These are phyloP conservation scores for Spisula solida DNA, from an alignment of 2,888 invertebrate genomes.

Conservation along the genomic window DNA sequence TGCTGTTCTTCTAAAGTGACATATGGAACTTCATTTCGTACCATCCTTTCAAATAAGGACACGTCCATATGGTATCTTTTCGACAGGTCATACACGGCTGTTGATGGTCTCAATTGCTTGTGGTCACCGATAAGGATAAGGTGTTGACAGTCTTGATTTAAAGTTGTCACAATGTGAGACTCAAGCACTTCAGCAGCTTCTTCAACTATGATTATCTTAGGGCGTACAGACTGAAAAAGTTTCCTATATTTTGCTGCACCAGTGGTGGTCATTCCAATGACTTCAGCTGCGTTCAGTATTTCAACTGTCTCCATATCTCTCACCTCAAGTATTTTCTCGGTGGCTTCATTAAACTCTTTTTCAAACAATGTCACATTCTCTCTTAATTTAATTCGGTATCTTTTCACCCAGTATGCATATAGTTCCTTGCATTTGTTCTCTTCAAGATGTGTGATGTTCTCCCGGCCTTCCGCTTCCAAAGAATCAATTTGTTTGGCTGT, in stretches of 20 bases:
- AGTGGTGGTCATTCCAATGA: slow-evolving; percentile 87
- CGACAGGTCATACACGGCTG: slow-evolving; percentile 91
- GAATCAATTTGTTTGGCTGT: slow-evolving; percentile 67
- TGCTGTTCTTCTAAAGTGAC: slow-evolving; percentile 86
- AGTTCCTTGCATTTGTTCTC: slow-evolving; percentile 87
- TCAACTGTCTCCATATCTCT: slow-evolving; percentile 74
- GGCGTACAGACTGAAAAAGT: slow-evolving; percentile 82
- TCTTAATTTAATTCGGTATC: slow-evolving; percentile 67
- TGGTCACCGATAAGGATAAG: slow-evolving; percentile 95
- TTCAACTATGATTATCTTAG: slow-evolving; percentile 90
- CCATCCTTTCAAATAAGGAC: slow-evolving; percentile 94
- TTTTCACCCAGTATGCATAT: slow-evolving; percentile 86
- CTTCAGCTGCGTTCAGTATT: slow-evolving; percentile 74
- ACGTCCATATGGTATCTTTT: slow-evolving; percentile 91
- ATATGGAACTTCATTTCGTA: slow-evolving; percentile 90
- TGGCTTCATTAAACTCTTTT: slow-evolving; percentile 64
- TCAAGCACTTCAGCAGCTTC: slow-evolving; percentile 96
- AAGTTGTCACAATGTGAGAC: slow-evolving; percentile 93
- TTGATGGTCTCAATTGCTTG: slow-evolving; percentile 92
- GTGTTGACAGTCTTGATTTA: slow-evolving; percentile 92
- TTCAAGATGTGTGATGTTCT: slow-evolving; percentile 33
- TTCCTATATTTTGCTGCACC: slow-evolving; percentile 83
- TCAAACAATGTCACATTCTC: slow-evolving; percentile 61
- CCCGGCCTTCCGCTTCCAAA: slow-evolving; percentile 59
- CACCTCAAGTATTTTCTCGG: slow-evolving; percentile 71